Conservation (phyloP, 1,140 invertebrate species). For the Drosophila orena region DNA sequence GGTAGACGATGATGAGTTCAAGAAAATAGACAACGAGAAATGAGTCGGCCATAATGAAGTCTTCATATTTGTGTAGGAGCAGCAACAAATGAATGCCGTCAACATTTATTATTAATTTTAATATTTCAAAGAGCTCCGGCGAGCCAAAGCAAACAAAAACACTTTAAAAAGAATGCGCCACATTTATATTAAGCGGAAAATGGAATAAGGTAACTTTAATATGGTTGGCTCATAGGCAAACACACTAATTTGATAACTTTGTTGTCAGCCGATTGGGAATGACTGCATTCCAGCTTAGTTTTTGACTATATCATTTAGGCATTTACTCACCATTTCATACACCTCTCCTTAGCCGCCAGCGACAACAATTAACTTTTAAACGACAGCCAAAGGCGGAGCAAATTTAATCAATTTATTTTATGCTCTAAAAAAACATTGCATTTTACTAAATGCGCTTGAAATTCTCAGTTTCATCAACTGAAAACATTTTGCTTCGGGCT, state of each 20-base stretch:
- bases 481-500: slow-evolving; percentile 2
- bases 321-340: background rate
- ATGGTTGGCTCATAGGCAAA: slow-evolving; percentile 38
- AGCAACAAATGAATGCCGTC: slow-evolving; percentile 64
- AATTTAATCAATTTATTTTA: slow-evolving; percentile 34
- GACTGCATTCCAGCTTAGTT: background rate
- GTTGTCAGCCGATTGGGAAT: background rate
- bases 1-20: background rate
- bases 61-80: slow-evolving; percentile 51
- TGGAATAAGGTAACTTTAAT: slow-evolving; percentile 5
- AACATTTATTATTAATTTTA: slow-evolving; percentile 82
- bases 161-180: background rate
- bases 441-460: background rate
- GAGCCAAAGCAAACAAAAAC: slow-evolving; percentile 19
- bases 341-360: background rate
- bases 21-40: slow-evolving; percentile 47
- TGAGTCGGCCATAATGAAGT: slow-evolving; percentile 57
- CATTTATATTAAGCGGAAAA: background rate
- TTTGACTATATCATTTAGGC: background rate
- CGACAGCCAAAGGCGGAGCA: slow-evolving; percentile 6
- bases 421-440: slow-evolving; percentile 20
- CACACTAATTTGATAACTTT: slow-evolving; percentile 51
- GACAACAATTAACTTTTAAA: slow-evolving; percentile 31
- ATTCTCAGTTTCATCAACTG: background rate
- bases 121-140: slow-evolving; percentile 68